Evolutionary conservation across 2,888 invertebrate species (phyloP).

Genomic region (Chorisops tibialis): DNA sequence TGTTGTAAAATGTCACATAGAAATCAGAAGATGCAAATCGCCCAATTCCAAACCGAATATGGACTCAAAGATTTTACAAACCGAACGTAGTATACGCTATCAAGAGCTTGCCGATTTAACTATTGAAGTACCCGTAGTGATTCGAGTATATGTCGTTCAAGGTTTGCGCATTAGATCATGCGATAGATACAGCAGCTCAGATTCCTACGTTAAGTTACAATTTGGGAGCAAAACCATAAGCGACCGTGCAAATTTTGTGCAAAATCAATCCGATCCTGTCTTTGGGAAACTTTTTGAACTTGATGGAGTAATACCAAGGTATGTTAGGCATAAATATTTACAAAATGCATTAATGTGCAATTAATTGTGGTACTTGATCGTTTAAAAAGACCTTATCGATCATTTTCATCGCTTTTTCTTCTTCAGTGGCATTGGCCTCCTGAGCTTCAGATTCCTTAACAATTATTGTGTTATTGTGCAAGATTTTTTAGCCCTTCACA

Average conservation of each 20-base stretch:
- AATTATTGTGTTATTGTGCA: too few relatives aligned
- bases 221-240: conserved; percentile 64
- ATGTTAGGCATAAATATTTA: too few relatives aligned
- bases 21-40: conserved; percentile 11
- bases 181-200: conserved; percentile 68
- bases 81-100: conserved; percentile 5
- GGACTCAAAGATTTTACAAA: conserved; percentile 14
- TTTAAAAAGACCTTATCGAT: too few relatives aligned
- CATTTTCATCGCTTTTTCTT: too few relatives aligned
- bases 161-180: conserved; percentile 69
- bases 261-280: conserved; percentile 74
- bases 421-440: too few relatives aligned
- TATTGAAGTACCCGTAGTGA: conserved; percentile 42
- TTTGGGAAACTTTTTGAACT: conserved; percentile 68
- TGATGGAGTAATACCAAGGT: conserved; percentile 45
- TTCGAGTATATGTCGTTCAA: conserved; percentile 74
- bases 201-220: conserved; percentile 71
- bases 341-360: too few relatives aligned
- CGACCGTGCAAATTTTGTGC: conserved; percentile 67
- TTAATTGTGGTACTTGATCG: too few relatives aligned
- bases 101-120: conserved; percentile 35
- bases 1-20: conserved; percentile 40
- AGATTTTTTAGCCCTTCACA: too few relatives aligned
- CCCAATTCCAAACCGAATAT: neutral
- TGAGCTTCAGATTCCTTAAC: too few relatives aligned